Percentiles rank a stretch among this genome's conserved stretches.
phyloP scores from a whole-genome alignment of 2,113 vertebrate species.

The Gymnobelideus leadbeateri region DNA sequence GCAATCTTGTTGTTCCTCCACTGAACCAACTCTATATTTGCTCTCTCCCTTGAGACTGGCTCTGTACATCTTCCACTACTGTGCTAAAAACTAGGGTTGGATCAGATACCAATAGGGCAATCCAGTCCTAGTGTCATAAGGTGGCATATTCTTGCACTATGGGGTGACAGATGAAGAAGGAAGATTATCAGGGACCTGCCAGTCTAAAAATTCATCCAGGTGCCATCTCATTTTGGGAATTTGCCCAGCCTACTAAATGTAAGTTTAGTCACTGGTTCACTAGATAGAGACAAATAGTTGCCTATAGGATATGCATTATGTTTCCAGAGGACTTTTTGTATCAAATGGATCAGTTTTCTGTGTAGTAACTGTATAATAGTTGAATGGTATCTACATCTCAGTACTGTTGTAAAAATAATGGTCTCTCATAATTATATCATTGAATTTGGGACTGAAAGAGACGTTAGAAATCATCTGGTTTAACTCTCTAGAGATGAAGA shows the following conservation, averaged over 20 bases:
- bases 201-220: background rate
- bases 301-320: background rate
- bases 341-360: background rate
- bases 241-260: background rate
- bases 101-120: background rate
- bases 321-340: background rate
- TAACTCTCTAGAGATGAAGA: background rate
- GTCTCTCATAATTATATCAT: background rate
- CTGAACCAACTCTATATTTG: background rate
- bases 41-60: background rate
- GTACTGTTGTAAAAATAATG: too few species aligned
- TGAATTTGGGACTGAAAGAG: background rate
- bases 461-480: background rate
- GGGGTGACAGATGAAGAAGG: background rate
- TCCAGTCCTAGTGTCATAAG: background rate
- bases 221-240: background rate
- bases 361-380: background rate
- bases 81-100: background rate
- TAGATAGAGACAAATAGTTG: background rate
- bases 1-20: background rate
- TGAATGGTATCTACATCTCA: background rate
- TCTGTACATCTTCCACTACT: background rate
- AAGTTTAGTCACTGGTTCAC: background rate
- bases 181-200: background rate
- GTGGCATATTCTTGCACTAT: background rate